Evolutionary conservation across 2,888 invertebrate species (phyloP).

Genomic region (Drosophila basisetae): DNA sequence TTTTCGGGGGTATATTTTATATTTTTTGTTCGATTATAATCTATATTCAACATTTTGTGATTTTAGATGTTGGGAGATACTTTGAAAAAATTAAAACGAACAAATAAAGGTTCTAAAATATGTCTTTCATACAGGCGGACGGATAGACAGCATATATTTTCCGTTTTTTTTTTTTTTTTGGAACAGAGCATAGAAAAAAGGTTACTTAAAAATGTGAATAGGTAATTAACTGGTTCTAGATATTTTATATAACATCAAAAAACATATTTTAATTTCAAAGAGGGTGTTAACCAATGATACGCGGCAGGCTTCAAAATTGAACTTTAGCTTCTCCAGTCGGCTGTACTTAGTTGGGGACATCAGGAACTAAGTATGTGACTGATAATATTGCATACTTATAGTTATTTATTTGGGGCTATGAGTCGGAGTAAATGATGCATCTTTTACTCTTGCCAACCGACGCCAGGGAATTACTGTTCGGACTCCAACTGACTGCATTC

Average conservation of each 20-base stretch:
- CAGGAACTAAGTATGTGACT: constrained; percentile 15
- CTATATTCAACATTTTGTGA: background rate
- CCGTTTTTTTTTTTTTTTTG: too few relatives aligned
- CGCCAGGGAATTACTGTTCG: constrained; percentile 91
- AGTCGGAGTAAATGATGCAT: constrained; percentile 92
- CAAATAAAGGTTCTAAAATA: background rate
- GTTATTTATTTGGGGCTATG: constrained; percentile 70
- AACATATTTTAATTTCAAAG: constrained; percentile 23
- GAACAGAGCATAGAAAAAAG: constrained; percentile 13
- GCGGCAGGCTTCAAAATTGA: constrained; percentile 5
- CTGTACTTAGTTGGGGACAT: constrained; percentile 17
- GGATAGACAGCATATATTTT: constrained; percentile 1
- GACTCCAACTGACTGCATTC: constrained; percentile 95
- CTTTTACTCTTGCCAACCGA: constrained; percentile 94
- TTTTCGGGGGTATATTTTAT: background rate
- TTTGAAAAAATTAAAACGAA: background rate
- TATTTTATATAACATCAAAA: constrained; percentile 44
- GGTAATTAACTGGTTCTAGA: constrained; percentile 25
- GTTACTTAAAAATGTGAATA: constrained; percentile 26
- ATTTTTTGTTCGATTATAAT: background rate
- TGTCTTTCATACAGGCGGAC: constrained; percentile 9
- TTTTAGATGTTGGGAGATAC: background rate
- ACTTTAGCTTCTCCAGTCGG: constrained; percentile 5
- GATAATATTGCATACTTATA: constrained; percentile 12
- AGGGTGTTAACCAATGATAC: constrained; percentile 7